A percentile compares a stretch with the other conserved stretches of the same genome.
These are phyloP conservation scores for Synodontis membranacea DNA, from an alignment of 2,113 vertebrate genomes.

Conservation along the genomic window DNA sequence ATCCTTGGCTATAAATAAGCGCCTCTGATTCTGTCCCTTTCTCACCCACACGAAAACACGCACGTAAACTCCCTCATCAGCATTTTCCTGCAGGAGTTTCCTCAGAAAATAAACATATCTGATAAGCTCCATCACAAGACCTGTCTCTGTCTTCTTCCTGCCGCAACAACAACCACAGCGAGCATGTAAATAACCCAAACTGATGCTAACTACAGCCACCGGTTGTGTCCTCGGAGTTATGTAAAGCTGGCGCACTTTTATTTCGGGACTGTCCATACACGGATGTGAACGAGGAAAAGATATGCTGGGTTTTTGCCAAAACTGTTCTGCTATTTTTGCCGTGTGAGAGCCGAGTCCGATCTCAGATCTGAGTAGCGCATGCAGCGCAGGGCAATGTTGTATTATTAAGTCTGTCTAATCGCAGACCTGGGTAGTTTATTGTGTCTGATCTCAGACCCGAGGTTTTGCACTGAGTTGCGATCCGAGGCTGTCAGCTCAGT, in stretches of 20 bases:
- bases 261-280: slow-evolving; percentile 13
- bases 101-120: slow-evolving; percentile 57
- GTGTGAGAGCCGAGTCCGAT: neutral
- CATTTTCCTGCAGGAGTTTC: slow-evolving; percentile 57
- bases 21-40: slow-evolving; percentile 33
- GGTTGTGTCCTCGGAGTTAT: neutral
- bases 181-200: slow-evolving; percentile 24
- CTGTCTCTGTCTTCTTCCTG: slow-evolving; percentile 37
- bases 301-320: neutral
- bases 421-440: neutral
- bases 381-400: too few relatives aligned
- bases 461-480: neutral
- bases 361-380: neutral
- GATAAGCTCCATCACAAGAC: slow-evolving; percentile 42
- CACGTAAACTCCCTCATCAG: slow-evolving; percentile 33
- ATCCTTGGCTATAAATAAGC: slow-evolving; percentile 36
- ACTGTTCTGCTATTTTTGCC: neutral
- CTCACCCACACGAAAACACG: slow-evolving; percentile 18
- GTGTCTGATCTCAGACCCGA: neutral
- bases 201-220: neutral
- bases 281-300: neutral
- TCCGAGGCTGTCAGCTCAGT: neutral
- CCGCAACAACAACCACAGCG: slow-evolving; percentile 30
- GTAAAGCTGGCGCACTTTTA: neutral
- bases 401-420: neutral